A percentile compares a stretch with the other conserved stretches of the same genome.
Evolutionary conservation across 1,140 invertebrate genomes (phyloP).

Genomic region (Philotrypesis tridentata): DNA sequence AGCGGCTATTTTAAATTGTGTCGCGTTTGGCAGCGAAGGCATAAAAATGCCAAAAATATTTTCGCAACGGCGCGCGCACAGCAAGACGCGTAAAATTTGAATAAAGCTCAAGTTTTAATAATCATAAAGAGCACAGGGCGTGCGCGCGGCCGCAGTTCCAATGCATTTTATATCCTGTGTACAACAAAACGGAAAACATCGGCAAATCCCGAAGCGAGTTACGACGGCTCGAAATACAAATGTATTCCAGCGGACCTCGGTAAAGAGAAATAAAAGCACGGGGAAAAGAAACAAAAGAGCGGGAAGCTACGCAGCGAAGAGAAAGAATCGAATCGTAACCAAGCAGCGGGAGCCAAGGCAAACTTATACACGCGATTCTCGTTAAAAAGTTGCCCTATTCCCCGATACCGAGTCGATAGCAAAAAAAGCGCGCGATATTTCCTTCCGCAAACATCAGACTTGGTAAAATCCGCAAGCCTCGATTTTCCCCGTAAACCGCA

Average conservation of each 20-base stretch:
- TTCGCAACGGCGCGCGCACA: too few relatives aligned
- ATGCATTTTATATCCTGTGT: neutral
- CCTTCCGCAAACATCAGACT: neutral
- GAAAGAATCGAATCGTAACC: neutral
- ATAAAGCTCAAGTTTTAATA: too few relatives aligned
- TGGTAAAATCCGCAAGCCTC: slow-evolving; percentile 14
- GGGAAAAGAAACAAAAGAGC: neutral
- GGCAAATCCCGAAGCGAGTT: neutral
- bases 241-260: neutral
- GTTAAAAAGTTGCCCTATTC: slow-evolving; percentile 21
- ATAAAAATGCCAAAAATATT: too few relatives aligned
- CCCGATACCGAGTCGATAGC: neutral
- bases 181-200: neutral
- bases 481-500: neutral
- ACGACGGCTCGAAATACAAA: neutral
- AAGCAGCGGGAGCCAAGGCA: neutral
- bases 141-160: too few relatives aligned
- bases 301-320: neutral
- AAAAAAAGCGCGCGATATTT: neutral
- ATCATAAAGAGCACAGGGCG: neutral
- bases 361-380: slow-evolving; percentile 11
- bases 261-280: neutral
- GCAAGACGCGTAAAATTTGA: too few relatives aligned
- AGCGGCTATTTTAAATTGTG: too few relatives aligned
- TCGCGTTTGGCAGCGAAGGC: too few relatives aligned